phyloP scores from a whole-genome alignment of 2,113 vertebrate species.

The Hypanus sabinus region DNA sequence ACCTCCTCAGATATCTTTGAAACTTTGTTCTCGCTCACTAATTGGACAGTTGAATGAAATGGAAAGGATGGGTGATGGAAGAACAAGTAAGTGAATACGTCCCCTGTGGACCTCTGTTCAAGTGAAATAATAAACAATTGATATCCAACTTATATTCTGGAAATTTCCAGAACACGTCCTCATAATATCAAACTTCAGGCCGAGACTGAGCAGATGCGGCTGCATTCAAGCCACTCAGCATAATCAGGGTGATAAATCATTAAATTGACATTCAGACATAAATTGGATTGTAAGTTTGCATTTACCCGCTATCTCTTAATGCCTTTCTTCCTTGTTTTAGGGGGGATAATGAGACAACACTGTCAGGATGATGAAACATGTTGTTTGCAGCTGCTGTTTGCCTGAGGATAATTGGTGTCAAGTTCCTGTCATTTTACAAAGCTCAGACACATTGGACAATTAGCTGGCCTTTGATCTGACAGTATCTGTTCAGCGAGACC shows the following conservation, averaged over 20 bases:
- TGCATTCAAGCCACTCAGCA: background rate
- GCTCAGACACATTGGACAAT: slow-evolving; percentile 17
- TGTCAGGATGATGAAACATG: slow-evolving; percentile 25
- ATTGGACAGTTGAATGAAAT: background rate
- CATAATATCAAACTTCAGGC: background rate
- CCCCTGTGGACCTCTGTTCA: background rate
- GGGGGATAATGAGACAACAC: slow-evolving; percentile 27
- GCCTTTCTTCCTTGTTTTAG: slow-evolving; percentile 17
- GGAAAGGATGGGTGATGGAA: background rate
- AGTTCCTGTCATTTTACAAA: slow-evolving; percentile 18
- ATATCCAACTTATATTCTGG: background rate
- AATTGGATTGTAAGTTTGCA: slow-evolving; percentile 12
- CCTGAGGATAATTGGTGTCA: slow-evolving; percentile 33
- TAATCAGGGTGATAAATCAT: background rate
- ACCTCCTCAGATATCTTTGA: background rate
- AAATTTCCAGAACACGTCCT: background rate
- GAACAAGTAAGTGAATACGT: background rate
- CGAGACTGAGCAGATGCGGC: background rate
- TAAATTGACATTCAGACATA: slow-evolving; percentile 3
- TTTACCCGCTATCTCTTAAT: background rate
- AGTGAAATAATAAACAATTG: background rate
- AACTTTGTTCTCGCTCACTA: background rate
- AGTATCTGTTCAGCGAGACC: background rate
- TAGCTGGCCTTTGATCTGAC: slow-evolving; percentile 15
- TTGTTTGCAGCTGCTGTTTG: slow-evolving; percentile 29